phyloP scores from a whole-genome alignment of 2,797 vertebrate species.

The Poecilia velifera region DNA sequence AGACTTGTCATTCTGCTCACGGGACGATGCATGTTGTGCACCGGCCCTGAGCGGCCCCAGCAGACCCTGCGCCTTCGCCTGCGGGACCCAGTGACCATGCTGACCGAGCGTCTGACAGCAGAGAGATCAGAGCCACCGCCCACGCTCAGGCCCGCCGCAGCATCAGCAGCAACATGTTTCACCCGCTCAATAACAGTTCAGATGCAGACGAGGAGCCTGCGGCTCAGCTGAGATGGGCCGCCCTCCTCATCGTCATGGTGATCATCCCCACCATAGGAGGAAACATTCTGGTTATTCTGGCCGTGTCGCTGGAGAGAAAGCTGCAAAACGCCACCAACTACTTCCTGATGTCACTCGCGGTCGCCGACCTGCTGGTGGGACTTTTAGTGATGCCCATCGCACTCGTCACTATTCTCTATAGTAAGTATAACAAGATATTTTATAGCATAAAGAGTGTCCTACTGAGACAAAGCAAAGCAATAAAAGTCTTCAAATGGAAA shows the following conservation, averaged over 20 bases:
- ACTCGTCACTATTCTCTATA: constrained; percentile 91
- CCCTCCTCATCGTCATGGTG: constrained; percentile 89
- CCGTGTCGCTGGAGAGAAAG: constrained; percentile 93
- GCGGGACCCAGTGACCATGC: constrained; percentile 86
- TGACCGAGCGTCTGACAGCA: constrained; percentile 82
- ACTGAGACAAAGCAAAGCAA: background rate
- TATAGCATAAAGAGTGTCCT: background rate
- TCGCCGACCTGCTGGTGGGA: constrained; percentile 96
- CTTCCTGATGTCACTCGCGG: constrained; percentile 95
- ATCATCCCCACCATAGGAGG: constrained; percentile 96
- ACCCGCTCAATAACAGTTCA: constrained; percentile 67
- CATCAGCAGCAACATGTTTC: constrained; percentile 71
- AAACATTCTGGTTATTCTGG: constrained; percentile 96
- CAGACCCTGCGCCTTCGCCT: constrained; percentile 40
- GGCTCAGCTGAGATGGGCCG: constrained; percentile 84
- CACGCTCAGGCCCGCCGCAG: constrained; percentile 57
- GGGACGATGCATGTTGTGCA: constrained; percentile 47
- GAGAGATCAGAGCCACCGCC: constrained; percentile 77
- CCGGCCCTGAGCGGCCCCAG: constrained; percentile 37
- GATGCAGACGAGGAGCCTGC: constrained; percentile 49
- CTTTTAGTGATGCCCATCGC: constrained; percentile 97
- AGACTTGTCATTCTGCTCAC: constrained; percentile 14
- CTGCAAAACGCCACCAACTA: constrained; percentile 98
- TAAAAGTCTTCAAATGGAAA: background rate
- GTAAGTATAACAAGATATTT: constrained; percentile 69